A percentile compares a stretch with the other conserved stretches of the same genome.
Evolutionary conservation across 1,140 invertebrate species (phyloP).

Genomic region (Sinella curviseta): DNA sequence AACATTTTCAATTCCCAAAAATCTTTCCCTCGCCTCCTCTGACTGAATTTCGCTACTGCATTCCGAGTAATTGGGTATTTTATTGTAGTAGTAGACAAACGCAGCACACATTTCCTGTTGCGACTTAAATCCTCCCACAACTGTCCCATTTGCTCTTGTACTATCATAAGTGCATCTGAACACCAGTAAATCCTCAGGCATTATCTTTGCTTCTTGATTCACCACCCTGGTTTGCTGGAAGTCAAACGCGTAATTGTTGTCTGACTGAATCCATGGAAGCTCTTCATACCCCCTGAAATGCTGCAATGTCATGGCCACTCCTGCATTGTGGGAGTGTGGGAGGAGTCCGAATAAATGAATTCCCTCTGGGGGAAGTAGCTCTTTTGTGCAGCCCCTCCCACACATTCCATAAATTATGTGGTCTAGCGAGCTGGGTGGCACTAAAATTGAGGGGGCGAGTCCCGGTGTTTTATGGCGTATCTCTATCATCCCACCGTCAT

Average conservation of each 20-base stretch:
- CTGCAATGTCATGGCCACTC: not conserved
- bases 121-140: not conserved
- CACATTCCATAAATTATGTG: not conserved
- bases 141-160: not conserved
- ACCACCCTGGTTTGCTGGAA: not conserved
- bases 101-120: slow-evolving; percentile 15
- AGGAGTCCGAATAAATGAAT: not conserved
- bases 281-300: not conserved
- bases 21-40: no score
- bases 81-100: slow-evolving; percentile 11
- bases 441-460: no score
- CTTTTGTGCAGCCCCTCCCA: not conserved
- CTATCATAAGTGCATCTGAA: not conserved
- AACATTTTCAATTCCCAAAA: no score
- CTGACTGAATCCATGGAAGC: not conserved
- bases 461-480: no score
- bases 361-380: not conserved
- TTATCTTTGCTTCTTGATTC: not conserved
- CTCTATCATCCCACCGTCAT: not conserved
- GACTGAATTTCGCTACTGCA: no score
- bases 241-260: slow-evolving; percentile 8
- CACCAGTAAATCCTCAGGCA: not conserved
- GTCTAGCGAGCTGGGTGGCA: no score
- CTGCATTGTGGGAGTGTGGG: not conserved
- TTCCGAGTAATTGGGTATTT: no score